Percentiles rank a stretch among this genome's conserved stretches.
phyloP scores from a whole-genome alignment of 2,888 invertebrate genomes.

The Hyppa rectilinea region DNA sequence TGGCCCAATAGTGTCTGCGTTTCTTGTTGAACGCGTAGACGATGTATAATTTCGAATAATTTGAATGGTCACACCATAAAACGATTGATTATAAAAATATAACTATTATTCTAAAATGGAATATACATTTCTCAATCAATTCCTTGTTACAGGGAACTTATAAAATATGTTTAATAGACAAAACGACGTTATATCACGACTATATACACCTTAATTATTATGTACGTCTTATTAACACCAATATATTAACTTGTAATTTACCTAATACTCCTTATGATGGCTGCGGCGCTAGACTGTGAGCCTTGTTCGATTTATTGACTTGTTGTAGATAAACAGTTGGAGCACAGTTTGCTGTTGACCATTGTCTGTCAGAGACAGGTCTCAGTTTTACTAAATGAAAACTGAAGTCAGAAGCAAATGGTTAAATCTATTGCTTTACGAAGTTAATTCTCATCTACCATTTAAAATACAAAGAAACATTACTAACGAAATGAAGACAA shows the following conservation, averaged over 20 bases:
- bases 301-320: slow-evolving; percentile 65
- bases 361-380: slow-evolving; percentile 16
- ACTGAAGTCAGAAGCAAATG: neutral
- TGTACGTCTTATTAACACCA: slow-evolving; percentile 65
- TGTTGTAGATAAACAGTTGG: slow-evolving; percentile 57
- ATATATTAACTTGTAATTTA: slow-evolving; percentile 67
- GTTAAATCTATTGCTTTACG: slow-evolving; percentile 1
- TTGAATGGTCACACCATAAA: slow-evolving; percentile 66
- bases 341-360: slow-evolving; percentile 41
- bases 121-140: slow-evolving; percentile 74
- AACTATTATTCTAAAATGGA: slow-evolving; percentile 68
- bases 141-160: slow-evolving; percentile 71
- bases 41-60: slow-evolving; percentile 44
- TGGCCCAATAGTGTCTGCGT: slow-evolving; percentile 56
- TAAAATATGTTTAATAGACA: slow-evolving; percentile 60
- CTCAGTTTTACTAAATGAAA: neutral
- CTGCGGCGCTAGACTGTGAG: slow-evolving; percentile 54
- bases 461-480: neutral
- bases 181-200: slow-evolving; percentile 52
- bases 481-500: slow-evolving; percentile 18
- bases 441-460: slow-evolving; percentile 21
- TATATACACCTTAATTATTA: slow-evolving; percentile 68
- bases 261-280: slow-evolving; percentile 65
- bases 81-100: slow-evolving; percentile 63
- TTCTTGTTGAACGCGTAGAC: slow-evolving; percentile 15